phyloP scores from a whole-genome alignment of 92 coral and sea anemone genomes.

The Chrysogorgia sp. region DNA sequence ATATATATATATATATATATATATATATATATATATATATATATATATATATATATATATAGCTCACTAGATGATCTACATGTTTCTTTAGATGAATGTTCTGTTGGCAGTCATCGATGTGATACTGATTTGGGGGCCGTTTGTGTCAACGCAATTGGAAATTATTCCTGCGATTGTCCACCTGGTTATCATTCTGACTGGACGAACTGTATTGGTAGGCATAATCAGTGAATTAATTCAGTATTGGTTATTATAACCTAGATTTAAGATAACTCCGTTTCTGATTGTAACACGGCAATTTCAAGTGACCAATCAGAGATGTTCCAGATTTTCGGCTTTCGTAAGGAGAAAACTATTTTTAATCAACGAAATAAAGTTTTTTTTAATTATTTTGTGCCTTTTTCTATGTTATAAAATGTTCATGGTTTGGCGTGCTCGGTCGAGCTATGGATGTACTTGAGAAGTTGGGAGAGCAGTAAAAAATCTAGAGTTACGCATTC shows the following conservation, averaged over 20 bases:
- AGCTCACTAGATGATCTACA: not conserved
- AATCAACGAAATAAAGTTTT: not conserved
- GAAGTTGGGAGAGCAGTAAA: no score
- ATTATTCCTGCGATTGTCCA: slow-evolving; percentile 91
- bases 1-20: no score
- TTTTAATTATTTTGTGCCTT: no score
- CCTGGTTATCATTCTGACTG: slow-evolving; percentile 77
- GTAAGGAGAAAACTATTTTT: no score
- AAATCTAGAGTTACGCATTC: no score
- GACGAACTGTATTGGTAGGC: slow-evolving; percentile 83
- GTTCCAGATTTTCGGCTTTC: no score
- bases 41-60: not conserved
- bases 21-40: not conserved
- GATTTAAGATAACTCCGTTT: not conserved
- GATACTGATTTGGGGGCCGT: slow-evolving; percentile 67
- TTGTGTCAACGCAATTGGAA: slow-evolving; percentile 87
- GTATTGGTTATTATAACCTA: no score
- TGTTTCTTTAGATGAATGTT: slow-evolving; percentile 78
- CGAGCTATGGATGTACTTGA: no score
- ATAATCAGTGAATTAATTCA: no score
- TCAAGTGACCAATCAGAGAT: no score
- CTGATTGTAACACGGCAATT: not conserved
- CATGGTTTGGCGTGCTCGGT: no score
- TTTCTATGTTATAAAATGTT: no score
- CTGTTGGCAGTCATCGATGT: slow-evolving; percentile 74